Base-by-base conservation (phyloP, 2,113 vertebrate species). In the Gulo gulo region DNA sequence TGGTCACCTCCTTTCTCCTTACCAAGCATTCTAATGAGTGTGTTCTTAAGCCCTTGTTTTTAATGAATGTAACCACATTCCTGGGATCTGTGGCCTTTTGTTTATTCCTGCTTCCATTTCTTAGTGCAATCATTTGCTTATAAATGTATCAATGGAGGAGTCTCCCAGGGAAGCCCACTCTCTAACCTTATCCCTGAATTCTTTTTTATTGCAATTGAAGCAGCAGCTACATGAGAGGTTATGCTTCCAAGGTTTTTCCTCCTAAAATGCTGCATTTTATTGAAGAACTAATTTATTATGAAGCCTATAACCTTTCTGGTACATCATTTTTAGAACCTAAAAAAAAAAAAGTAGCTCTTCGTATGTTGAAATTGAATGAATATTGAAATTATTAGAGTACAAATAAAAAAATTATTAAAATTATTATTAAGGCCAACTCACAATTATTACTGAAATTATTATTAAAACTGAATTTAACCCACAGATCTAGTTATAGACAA, bases 381-480 rank as follows among this genome's bases (percentile, higher is more conserved):
- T 81, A 80, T 65, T 81, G 39, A 86, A 93, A 73, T 83, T 14
- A 61, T 59, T 88, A 80, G 31, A 81, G 36, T 39, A 39, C 31
- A 92, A 92, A 76, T 79, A 76, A 84, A 83, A 94, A 97, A 42
- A 65, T 88, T 78, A n/a, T 26, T 74, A 61, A 91, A 92, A 79
- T 88, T 50, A 79, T 61, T 84, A n/a, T 81, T 96, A 82, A 96
- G 52, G 24, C 55, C 36, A 67, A 59, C 57, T 61, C 63, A 55
- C 31, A 91, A 14, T 88, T 78, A 47, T 26, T 74, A 67, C 36
- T 61, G 23, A 88, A 92, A 79, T 92, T 55, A 79, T 61, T 81
- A 45, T 73, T 96, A 76, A 83, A 82, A 50, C 6, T 78, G 26
- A 91, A 69, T 95, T 76, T 93, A 26, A 92, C 73, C 42, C 42